Percentiles rank a stretch among this genome's conserved stretches.
Conservation (phyloP, 1,140 invertebrate species). For the Telenomus remus region DNA sequence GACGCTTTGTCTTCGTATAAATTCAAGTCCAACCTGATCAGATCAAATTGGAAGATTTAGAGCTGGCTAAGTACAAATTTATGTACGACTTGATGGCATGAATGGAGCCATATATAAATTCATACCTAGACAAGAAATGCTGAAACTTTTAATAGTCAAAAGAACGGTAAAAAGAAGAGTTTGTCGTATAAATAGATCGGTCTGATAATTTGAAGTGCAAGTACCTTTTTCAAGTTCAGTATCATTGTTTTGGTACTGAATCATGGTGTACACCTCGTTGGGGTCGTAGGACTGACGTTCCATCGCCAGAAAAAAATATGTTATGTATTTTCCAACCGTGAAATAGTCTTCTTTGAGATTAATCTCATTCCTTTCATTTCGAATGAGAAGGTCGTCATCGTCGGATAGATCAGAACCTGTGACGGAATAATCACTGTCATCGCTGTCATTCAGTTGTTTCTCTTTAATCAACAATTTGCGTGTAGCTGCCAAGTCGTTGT, state of each 20-base stretch:
- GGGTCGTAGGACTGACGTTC: slow-evolving; percentile 68
- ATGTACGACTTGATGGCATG: too few relatives aligned
- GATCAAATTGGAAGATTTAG: neutral
- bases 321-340: slow-evolving; percentile 70
- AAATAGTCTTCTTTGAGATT: slow-evolving; percentile 67
- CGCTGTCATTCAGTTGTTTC: slow-evolving; percentile 60
- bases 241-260: slow-evolving; percentile 63
- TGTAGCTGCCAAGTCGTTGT: slow-evolving; percentile 1
- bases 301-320: slow-evolving; percentile 71
- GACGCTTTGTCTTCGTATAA: too few relatives aligned
- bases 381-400: slow-evolving; percentile 53
- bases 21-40: neutral
- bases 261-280: slow-evolving; percentile 65
- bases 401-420: slow-evolving; percentile 64
- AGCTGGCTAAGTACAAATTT: neutral
- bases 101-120: neutral
- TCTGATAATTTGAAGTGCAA: slow-evolving; percentile 16
- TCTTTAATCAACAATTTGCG: slow-evolving; percentile 58
- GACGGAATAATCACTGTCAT: slow-evolving; percentile 67
- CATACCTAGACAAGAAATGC: neutral
- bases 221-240: slow-evolving; percentile 61
- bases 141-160: too few relatives aligned
- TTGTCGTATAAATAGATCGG: too few relatives aligned
- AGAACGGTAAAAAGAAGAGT: too few relatives aligned
- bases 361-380: slow-evolving; percentile 51